A percentile compares a stretch with the other conserved stretches of the same genome.
Evolutionary conservation across 2,797 vertebrate species (phyloP).

Genomic region (Columba guinea): DNA sequence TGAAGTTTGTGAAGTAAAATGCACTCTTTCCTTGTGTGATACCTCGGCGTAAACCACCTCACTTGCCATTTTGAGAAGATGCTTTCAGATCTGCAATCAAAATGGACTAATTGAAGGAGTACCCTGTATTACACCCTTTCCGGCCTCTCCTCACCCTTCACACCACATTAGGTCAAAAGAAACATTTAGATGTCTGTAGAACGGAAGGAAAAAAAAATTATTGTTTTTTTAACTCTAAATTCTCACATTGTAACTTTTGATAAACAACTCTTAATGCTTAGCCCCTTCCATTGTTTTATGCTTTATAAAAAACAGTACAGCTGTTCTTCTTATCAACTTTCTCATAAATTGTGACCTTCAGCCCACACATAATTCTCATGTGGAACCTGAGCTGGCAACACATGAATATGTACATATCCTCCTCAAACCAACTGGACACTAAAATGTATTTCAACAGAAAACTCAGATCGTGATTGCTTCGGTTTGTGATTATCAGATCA

Average conservation of each 20-base stretch:
- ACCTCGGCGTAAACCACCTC: constrained; percentile 24
- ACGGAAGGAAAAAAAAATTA: constrained; percentile 24
- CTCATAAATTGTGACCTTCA: neutral
- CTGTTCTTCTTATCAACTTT: neutral
- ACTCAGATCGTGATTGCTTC: neutral
- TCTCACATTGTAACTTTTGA: neutral
- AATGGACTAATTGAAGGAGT: neutral
- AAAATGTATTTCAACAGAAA: neutral
- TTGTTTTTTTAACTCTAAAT: neutral
- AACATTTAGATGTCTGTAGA: neutral
- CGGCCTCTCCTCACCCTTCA: neutral
- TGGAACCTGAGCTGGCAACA: neutral
- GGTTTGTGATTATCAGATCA: neutral
- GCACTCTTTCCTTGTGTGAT: neutral
- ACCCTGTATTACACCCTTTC: neutral
- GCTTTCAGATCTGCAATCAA: constrained; percentile 4
- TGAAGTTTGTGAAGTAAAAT: neutral
- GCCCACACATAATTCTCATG: neutral
- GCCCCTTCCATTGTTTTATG: neutral
- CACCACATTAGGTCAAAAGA: neutral
- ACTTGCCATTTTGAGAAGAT: constrained; percentile 14
- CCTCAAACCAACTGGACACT: neutral
- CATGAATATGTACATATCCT: rapidly evolving
- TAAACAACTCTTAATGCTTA: neutral
- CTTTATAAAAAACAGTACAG: neutral